These are phyloP conservation scores for Oophaga sylvatica DNA, from an alignment of 2,797 vertebrate species.

Conservation along the genomic window DNA sequence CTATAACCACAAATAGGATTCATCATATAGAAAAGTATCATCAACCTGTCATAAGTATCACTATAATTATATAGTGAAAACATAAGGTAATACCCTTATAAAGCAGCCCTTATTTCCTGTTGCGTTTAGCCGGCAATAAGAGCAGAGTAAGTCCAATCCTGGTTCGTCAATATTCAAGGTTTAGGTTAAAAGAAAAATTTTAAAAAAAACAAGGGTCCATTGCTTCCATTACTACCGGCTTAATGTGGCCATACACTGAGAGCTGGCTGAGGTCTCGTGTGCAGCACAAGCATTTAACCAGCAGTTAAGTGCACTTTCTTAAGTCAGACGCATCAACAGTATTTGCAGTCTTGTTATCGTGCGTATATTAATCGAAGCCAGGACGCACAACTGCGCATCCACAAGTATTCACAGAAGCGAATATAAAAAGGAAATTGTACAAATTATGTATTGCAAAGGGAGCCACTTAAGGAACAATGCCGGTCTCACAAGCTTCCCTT, in stretches of 20 bases:
- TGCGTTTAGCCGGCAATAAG: no score
- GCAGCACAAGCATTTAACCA: conserved; percentile 65
- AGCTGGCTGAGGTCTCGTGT: conserved; percentile 67
- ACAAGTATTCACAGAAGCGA: conserved; percentile 63
- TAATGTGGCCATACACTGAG: conserved; percentile 70
- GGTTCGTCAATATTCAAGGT: conserved; percentile 66
- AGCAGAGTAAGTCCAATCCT: conserved; percentile 55
- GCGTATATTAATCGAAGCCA: conserved; percentile 61
- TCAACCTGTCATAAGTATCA: no score
- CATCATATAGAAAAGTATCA: no score
- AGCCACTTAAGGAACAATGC: conserved; percentile 64
- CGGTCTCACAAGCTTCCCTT: conserved; percentile 32
- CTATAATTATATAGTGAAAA: no score
- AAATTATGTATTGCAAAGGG: conserved; percentile 61
- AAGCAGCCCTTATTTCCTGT: no score
- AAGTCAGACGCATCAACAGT: conserved; percentile 64
- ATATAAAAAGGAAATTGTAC: conserved; percentile 64
- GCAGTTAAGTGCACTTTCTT: conserved; percentile 74
- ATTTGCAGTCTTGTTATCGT: conserved; percentile 68
- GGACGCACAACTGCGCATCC: conserved; percentile 31
- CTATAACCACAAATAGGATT: no score
- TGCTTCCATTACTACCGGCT: conserved; percentile 69
- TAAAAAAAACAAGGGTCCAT: conserved; percentile 63
- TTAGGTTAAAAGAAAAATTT: conserved; percentile 27
- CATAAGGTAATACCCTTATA: no score